Evolutionary conservation across 2,888 invertebrate species (phyloP).

Genomic region (Alentia gelatinosa): DNA sequence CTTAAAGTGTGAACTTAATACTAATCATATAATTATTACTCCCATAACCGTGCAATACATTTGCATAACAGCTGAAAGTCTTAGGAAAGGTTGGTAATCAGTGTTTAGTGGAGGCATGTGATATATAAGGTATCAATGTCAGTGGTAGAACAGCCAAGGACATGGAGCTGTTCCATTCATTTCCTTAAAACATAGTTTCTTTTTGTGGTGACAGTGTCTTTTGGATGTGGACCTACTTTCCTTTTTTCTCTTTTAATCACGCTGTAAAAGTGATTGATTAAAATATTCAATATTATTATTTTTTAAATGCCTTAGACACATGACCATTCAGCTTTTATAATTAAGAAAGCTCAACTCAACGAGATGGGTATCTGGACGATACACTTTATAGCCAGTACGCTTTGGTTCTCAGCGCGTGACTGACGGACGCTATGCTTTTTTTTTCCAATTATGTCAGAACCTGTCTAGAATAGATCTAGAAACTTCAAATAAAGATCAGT

Average conservation of each 20-base stretch:
- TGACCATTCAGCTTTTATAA: too few relatives aligned
- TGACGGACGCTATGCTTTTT: too few relatives aligned
- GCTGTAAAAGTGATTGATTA: not conserved
- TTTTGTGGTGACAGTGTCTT: not conserved
- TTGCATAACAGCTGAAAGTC: conserved; percentile 18
- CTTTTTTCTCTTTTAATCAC: not conserved
- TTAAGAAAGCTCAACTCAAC: too few relatives aligned
- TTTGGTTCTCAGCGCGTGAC: too few relatives aligned
- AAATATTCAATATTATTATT: not conserved
- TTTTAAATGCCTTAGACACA: too few relatives aligned
- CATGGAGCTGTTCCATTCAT: not conserved
- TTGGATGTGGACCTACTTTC: not conserved
- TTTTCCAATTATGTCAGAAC: too few relatives aligned
- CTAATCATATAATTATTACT: too few relatives aligned
- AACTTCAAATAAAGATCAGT: too few relatives aligned
- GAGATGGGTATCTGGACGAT: too few relatives aligned
- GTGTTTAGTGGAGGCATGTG: not conserved
- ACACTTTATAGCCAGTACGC: too few relatives aligned
- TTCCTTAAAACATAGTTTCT: not conserved
- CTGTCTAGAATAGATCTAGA: too few relatives aligned
- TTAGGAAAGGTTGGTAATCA: conserved; percentile 25
- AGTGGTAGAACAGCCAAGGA: not conserved
- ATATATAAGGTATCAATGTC: not conserved
- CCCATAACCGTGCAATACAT: not conserved
- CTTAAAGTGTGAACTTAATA: too few relatives aligned